A percentile compares a stretch with the other conserved stretches of the same genome.
phyloP scores from a whole-genome alignment of 2,113 vertebrate species.

The Pterocles burchelli region DNA sequence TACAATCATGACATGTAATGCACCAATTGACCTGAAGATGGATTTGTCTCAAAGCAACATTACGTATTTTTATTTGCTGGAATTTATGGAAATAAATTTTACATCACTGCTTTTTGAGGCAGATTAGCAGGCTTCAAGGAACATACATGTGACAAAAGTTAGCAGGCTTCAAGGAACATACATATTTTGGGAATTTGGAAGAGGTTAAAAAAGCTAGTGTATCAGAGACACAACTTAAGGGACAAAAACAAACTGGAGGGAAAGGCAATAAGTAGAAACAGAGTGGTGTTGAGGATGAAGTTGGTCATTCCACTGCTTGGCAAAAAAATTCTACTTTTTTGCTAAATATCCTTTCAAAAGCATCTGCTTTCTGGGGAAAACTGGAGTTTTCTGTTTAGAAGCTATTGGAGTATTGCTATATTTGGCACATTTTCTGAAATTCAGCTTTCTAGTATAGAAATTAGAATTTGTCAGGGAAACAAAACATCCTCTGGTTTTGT shows the following conservation, averaged over 20 bases:
- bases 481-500: neutral
- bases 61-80: neutral
- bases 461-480: neutral
- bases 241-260: neutral
- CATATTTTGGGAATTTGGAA: neutral
- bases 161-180: neutral
- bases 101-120: neutral
- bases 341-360: neutral
- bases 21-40: neutral
- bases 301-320: neutral
- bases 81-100: neutral
- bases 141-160: neutral
- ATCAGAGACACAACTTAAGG: neutral
- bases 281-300: neutral
- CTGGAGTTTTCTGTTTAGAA: neutral
- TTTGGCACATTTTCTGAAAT: conserved; percentile 7
- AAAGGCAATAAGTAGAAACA: neutral
- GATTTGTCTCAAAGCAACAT: neutral
- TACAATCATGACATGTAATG: neutral
- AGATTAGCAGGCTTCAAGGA: neutral
- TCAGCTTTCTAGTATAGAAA: neutral
- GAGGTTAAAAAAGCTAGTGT: neutral
- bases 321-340: neutral
- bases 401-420: neutral
- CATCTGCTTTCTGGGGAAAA: neutral